phyloP scores from a whole-genome alignment of 1,140 invertebrate species.

The Drosophila mayri region DNA sequence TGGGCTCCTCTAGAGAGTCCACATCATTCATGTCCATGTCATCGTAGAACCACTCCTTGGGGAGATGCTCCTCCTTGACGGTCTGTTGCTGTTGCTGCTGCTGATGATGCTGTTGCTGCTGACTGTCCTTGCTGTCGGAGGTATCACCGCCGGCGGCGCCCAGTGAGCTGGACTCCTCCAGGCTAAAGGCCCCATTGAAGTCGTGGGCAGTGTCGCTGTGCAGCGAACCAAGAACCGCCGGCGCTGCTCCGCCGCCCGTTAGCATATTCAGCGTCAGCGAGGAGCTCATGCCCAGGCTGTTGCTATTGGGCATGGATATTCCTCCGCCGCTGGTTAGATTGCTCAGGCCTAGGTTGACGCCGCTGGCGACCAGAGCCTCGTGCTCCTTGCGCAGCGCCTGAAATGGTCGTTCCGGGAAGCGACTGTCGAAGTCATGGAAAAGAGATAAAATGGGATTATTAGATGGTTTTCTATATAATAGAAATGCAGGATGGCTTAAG shows the following conservation, averaged over 20 bases:
- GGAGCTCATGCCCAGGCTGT: conserved; percentile 37
- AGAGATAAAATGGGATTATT: not conserved
- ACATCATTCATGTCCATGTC: conserved; percentile 96
- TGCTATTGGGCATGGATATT: conserved; percentile 10
- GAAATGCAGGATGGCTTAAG: not conserved
- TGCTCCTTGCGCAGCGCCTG: conserved; percentile 82
- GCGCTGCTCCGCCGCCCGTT: conserved; percentile 59
- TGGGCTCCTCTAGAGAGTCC: conserved; percentile 95
- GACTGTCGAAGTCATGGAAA: conserved; percentile 16
- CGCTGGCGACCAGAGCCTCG: conserved; percentile 68
- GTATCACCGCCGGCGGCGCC: conserved; percentile 82
- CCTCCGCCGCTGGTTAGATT: conserved; percentile 6
- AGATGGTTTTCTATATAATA: not conserved
- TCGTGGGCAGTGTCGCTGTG: conserved; percentile 72
- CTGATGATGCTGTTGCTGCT: conserved; percentile 68
- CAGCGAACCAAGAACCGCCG: conserved; percentile 55
- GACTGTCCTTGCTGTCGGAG: conserved; percentile 84
- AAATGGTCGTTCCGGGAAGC: conserved; percentile 82
- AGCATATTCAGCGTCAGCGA: conserved; percentile 66
- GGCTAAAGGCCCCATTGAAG: conserved; percentile 76
- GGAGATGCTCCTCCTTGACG: conserved; percentile 68
- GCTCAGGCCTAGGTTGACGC: conserved; percentile 41
- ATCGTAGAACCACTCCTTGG: conserved; percentile 94
- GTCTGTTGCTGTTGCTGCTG: conserved; percentile 53
- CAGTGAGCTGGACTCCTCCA: conserved; percentile 81